Base-by-base conservation (phyloP, 1,140 invertebrate species). In the Aricia agestis region DNA sequence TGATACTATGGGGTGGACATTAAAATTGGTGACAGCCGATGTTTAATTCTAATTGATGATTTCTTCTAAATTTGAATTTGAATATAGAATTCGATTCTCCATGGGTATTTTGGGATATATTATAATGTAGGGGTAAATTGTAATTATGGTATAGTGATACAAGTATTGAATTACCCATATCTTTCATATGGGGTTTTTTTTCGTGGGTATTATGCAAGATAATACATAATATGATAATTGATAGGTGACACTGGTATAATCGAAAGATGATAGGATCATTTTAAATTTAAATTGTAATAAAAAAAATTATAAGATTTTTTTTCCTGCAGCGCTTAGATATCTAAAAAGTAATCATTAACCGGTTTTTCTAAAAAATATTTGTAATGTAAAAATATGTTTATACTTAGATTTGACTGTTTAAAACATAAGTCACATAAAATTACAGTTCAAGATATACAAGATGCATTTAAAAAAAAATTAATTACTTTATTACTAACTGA, bases 41-140 rank as follows among this genome's bases (percentile, higher is more conserved):
- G 68, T 65, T 74, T 78, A 77, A 80, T 69, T 70, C 75, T 75
- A 76, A 80, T 78, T 77, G 79, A 80, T 80, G 77, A 71, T 77
- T 77, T 73, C 65, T 76, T 70, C 74, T 76, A 69, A 63, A 71
- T 73, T 68, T 59, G 13, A 45, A 59, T 75, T 72, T 75, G 75
- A 17, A 74, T 78, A 75, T 72, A 71, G 69, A 74, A 80, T 75
- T 25, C 58, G 67, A 75, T 68, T 58, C 17, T 66, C 42, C 25
- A 63, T 73, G n/a, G 68, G 32, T 70, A 69, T 66, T 63, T 69
- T 63, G 36, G 19, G 67, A 63, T 68, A 18, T 18, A 25, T 25
- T 25, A 25, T 25, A 25, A 9, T 59, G 17, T 59, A 59, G n/a
- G 58, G 58, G 25, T 25, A 25, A 25, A 18, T 17, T 17, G 59